Evolutionary conservation across 1,140 invertebrate species (phyloP).

Genomic region (Tetragonula clypearis): DNA sequence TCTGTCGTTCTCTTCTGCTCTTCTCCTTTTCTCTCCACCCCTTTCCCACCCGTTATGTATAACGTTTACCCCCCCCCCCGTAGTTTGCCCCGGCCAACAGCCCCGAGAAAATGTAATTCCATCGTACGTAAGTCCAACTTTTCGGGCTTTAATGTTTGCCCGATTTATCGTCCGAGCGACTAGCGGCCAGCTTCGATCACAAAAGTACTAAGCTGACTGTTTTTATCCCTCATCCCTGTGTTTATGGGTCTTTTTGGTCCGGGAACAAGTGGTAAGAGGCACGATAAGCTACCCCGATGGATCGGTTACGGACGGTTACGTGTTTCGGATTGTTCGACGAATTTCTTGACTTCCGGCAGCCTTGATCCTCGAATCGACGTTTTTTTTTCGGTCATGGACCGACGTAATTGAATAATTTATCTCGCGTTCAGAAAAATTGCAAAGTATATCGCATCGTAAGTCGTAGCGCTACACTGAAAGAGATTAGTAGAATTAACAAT

Average conservation of each 20-base stretch:
- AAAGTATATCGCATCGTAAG: too few species aligned
- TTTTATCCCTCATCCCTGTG: neutral
- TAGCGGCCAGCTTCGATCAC: neutral
- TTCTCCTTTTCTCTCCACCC: neutral
- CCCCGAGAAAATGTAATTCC: conserved; percentile 50
- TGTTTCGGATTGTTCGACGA: neutral
- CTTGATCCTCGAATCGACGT: neutral
- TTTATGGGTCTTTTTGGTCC: neutral
- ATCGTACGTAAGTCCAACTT: conserved; percentile 32
- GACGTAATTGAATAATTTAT: too few species aligned
- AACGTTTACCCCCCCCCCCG: conserved; percentile 31
- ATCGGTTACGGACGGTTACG: neutral
- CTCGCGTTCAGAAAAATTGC: too few species aligned
- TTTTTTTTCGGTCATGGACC: too few species aligned
- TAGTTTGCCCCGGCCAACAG: conserved; percentile 22
- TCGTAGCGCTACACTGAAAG: too few species aligned
- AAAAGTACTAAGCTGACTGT: neutral
- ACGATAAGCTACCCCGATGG: neutral
- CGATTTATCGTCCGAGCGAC: conserved; percentile 26
- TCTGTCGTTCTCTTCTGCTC: conserved; percentile 12
- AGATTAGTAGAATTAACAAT: too few species aligned
- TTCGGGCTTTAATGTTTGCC: conserved; percentile 35
- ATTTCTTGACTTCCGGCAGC: neutral
- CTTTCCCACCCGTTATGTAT: conserved; percentile 19
- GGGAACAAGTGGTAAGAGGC: neutral